These are phyloP conservation scores for Mugil cephalus DNA, from an alignment of 2,113 vertebrate species.

Conservation along the genomic window DNA sequence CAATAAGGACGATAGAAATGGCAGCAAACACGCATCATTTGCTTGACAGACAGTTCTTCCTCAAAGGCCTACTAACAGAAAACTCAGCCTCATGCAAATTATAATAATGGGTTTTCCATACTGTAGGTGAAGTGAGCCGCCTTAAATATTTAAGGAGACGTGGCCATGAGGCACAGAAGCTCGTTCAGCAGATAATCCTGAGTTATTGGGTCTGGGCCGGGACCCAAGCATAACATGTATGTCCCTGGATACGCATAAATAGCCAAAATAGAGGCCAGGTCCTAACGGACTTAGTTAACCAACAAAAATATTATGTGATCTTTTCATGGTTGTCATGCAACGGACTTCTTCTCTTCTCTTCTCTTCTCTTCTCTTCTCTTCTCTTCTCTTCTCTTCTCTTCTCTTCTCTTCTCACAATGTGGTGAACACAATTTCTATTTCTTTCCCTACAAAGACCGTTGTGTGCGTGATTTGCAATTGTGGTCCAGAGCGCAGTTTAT, in stretches of 20 bases:
- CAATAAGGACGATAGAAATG: too few relatives aligned
- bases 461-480: constrained; percentile 26
- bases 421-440: constrained; percentile 20
- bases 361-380: constrained; percentile 3
- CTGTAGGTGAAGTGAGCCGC: background rate
- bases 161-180: constrained; percentile 37
- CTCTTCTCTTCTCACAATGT: constrained; percentile 17
- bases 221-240: constrained; percentile 52
- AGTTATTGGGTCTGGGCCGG: constrained; percentile 39
- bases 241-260: constrained; percentile 47
- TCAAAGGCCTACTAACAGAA: background rate
- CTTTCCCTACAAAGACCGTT: constrained; percentile 12
- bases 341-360: background rate
- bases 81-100: too few relatives aligned
- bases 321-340: constrained; percentile 31
- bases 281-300: constrained; percentile 24
- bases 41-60: background rate
- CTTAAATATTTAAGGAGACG: constrained; percentile 11
- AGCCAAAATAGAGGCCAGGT: constrained; percentile 37
- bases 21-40: background rate
- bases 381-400: constrained; percentile 9
- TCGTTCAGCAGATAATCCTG: constrained; percentile 41
- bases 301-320: constrained; percentile 24
- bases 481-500: constrained; percentile 38
- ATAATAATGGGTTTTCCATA: background rate